Conservation (phyloP, 1,140 invertebrate species). For the Zaprionus nigranus region DNA sequence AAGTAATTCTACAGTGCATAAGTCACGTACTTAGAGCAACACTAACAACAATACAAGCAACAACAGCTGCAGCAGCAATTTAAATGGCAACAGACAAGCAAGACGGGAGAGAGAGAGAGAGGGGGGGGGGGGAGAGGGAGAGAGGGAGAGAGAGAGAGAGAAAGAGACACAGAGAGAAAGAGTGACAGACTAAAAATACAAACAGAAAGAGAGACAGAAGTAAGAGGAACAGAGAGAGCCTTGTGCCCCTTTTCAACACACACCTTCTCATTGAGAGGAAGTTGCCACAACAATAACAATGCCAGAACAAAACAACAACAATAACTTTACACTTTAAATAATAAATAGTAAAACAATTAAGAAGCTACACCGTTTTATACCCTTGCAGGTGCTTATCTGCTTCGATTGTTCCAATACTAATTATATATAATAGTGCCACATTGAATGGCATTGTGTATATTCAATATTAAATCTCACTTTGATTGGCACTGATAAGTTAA, state of each 20-base stretch:
- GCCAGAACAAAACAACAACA: neutral
- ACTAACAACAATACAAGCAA: slow-evolving; percentile 14
- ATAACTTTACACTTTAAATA: neutral
- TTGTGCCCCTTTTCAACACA: too few relatives aligned
- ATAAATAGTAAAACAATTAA: neutral
- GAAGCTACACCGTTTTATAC: too few relatives aligned
- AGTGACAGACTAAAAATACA: neutral
- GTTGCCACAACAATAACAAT: neutral
- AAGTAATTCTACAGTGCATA: slow-evolving; percentile 72
- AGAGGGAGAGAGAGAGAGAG: neutral
- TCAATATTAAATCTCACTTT: too few relatives aligned
- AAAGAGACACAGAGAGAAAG: slow-evolving; percentile 1
- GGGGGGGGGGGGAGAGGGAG: neutral
- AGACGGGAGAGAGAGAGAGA: too few relatives aligned
- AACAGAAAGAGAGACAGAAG: neutral
- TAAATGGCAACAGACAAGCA: slow-evolving; percentile 46
- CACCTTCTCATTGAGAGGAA: neutral
- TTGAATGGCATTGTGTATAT: too few relatives aligned
- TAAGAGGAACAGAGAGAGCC: neutral
- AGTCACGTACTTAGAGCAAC: slow-evolving; percentile 66
- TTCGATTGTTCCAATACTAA: too few relatives aligned
- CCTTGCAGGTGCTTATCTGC: too few relatives aligned
- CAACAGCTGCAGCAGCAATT: slow-evolving; percentile 19
- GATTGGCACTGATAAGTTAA: too few relatives aligned
- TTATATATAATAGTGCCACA: too few relatives aligned